Percentiles rank a stretch among this genome's conserved stretches.
These are phyloP conservation scores for Torymus tubicola DNA, from an alignment of 2,888 invertebrate genomes.

Conservation along the genomic window DNA sequence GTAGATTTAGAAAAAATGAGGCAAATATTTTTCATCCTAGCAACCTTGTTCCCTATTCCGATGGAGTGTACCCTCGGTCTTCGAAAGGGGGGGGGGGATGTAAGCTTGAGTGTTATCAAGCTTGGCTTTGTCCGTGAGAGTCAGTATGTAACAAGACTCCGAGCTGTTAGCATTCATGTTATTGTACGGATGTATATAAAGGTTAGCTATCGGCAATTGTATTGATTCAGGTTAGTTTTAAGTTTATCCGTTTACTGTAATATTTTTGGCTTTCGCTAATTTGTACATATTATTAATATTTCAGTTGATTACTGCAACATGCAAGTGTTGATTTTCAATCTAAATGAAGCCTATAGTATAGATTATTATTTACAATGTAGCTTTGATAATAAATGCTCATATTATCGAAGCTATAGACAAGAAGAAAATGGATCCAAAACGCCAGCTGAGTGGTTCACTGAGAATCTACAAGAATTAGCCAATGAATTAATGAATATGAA, in stretches of 20 bases:
- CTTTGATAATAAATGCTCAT: too few species aligned
- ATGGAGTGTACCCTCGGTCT: not conserved
- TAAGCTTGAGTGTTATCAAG: conserved; percentile 31
- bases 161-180: not conserved
- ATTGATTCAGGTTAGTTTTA: conserved; percentile 6
- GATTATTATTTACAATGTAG: too few species aligned
- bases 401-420: too few species aligned
- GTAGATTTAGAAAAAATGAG: conserved; percentile 56
- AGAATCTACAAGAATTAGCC: too few species aligned
- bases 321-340: conserved; percentile 1
- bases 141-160: not conserved
- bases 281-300: conserved; percentile 5
- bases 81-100: conserved; percentile 12
- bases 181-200: not conserved
- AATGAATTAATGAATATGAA: too few species aligned
- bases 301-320: not conserved
- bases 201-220: conserved; percentile 8
- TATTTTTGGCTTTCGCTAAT: not conserved
- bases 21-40: conserved; percentile 58
- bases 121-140: not conserved
- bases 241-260: conserved; percentile 1
- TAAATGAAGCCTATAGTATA: too few species aligned
- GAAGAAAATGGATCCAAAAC: too few species aligned
- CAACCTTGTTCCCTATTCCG: conserved; percentile 55
- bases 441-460: too few species aligned